Evolutionary conservation across 1,140 invertebrate genomes (phyloP).

Genomic region (Littorina saxatilis): DNA sequence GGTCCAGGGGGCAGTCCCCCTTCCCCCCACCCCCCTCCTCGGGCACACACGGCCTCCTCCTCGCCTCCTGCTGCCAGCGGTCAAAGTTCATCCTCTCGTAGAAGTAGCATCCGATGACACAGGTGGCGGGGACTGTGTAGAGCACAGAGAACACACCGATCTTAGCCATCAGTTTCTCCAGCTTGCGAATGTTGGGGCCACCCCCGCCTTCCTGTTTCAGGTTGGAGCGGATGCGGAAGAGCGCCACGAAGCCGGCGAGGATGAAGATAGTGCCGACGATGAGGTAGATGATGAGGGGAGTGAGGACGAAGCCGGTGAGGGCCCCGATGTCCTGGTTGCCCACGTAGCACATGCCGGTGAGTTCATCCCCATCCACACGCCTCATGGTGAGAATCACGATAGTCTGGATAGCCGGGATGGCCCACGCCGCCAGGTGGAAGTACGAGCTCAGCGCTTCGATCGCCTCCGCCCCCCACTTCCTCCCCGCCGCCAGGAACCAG

Average conservation of each 20-base stretch:
- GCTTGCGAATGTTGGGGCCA: constrained; percentile 70
- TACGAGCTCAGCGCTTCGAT: constrained; percentile 98
- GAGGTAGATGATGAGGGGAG: constrained; percentile 94
- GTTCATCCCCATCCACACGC: constrained; percentile 96
- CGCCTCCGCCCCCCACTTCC: constrained; percentile 99
- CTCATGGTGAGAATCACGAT: constrained; percentile 95
- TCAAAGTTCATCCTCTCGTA: constrained; percentile 84
- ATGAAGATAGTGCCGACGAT: constrained; percentile 94
- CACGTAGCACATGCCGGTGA: constrained; percentile 97
- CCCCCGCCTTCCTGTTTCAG: constrained; percentile 82
- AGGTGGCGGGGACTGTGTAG: constrained; percentile 95
- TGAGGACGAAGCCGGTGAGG: constrained; percentile 90
- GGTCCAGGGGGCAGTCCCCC: constrained; percentile 68
- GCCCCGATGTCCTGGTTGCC: constrained; percentile 93
- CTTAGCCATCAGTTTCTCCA: constrained; percentile 85
- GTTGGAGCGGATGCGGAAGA: constrained; percentile 95
- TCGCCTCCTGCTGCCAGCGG: constrained; percentile 63
- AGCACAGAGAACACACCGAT: constrained; percentile 97
- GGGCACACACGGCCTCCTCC: constrained; percentile 44
- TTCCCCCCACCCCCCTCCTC: no score
- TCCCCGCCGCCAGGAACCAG: constrained; percentile 97
- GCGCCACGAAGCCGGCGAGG: constrained; percentile 94
- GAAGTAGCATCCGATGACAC: constrained; percentile 94
- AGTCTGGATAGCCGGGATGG: constrained; percentile 91
- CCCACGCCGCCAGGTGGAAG: constrained; percentile 98